A percentile compares a stretch with the other conserved stretches of the same genome.
These are phyloP conservation scores for Urophycis tenuis DNA, from an alignment of 2,797 vertebrate genomes.

Conservation along the genomic window DNA sequence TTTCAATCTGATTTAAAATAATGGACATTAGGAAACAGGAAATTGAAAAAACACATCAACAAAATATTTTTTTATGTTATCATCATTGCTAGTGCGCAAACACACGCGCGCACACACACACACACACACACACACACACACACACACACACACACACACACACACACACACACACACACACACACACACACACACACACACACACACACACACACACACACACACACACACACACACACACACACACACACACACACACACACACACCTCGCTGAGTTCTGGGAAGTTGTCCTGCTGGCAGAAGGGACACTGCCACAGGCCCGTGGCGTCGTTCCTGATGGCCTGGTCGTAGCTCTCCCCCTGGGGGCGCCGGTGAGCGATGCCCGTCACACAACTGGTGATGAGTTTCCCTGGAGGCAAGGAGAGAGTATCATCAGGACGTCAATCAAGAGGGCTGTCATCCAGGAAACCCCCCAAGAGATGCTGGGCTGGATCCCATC, in stretches of 20 bases:
- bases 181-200: too few species aligned
- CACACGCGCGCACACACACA: too few species aligned
- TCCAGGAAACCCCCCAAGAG: background rate
- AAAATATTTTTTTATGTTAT: too few species aligned
- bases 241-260: too few species aligned
- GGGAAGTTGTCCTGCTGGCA: constrained; percentile 99
- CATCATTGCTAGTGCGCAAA: too few species aligned
- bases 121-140: too few species aligned
- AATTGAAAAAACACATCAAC: background rate
- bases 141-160: too few species aligned
- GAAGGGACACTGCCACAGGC: constrained; percentile 98
- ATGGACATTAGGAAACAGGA: too few species aligned
- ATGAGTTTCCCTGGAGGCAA: constrained; percentile 85
- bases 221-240: too few species aligned
- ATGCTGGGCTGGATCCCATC: background rate
- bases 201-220: too few species aligned
- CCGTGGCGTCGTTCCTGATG: constrained; percentile 90
- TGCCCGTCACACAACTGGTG: constrained; percentile 91
- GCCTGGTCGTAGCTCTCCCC: constrained; percentile 99
- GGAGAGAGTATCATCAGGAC: background rate
- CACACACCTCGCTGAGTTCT: constrained; percentile 90
- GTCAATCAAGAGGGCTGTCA: background rate
- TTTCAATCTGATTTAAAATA: too few species aligned
- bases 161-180: too few species aligned
- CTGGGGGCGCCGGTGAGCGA: constrained; percentile 93